Percentiles rank a stretch among this genome's conserved stretches.
Evolutionary conservation across 2,113 vertebrate species (phyloP).

Genomic region (Edolisoma coerulescens): DNA sequence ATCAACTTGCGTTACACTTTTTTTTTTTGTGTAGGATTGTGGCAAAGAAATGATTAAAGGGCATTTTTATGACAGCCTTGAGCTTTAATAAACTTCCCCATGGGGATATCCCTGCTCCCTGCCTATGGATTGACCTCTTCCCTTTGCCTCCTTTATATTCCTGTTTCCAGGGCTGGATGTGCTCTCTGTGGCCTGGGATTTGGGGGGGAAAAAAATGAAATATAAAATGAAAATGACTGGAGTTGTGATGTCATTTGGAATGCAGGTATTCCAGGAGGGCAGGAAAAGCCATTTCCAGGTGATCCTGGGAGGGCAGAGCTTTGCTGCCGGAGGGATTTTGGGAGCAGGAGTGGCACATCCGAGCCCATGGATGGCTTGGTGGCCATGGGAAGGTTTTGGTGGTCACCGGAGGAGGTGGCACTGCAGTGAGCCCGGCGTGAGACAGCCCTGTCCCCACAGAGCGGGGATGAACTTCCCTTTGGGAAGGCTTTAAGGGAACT

Average conservation of each 20-base stretch:
- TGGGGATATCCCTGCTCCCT: not conserved
- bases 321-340: not conserved
- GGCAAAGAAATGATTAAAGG: not conserved
- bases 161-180: not conserved
- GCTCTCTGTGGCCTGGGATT: not conserved
- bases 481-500: not conserved
- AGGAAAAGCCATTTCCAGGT: not conserved
- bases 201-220: fast-evolving
- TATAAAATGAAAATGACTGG: not conserved
- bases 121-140: not conserved
- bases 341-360: fast-evolving
- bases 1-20: not conserved
- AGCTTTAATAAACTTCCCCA: not conserved
- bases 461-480: not conserved
- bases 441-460: not conserved
- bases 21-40: not conserved
- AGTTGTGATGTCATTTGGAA: fast-evolving
- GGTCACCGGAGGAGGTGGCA: not conserved
- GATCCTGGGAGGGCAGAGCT: not conserved
- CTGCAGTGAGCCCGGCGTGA: not conserved
- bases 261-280: not conserved
- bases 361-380: not conserved
- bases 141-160: not conserved
- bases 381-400: not conserved
- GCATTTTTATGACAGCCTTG: not conserved